Evolutionary conservation across 2,113 vertebrate species (phyloP).

Genomic region (Poeciliopsis turrubarensis): DNA sequence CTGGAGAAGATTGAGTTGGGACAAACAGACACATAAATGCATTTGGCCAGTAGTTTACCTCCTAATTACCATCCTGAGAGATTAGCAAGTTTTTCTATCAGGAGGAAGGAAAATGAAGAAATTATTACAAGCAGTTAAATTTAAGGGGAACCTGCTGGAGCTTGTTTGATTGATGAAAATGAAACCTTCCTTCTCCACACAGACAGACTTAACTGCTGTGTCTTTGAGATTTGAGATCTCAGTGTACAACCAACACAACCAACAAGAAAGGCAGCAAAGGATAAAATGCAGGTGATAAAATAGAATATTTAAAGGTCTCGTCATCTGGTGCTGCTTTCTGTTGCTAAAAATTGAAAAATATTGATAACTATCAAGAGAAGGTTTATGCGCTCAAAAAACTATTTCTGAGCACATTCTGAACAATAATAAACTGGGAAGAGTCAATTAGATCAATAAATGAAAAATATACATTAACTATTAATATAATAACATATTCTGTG

Average conservation of each 20-base stretch:
- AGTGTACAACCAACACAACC: background rate
- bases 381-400: too few relatives aligned
- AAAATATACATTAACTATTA: too few relatives aligned
- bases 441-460: too few relatives aligned
- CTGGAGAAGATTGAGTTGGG: background rate
- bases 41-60: too few relatives aligned
- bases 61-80: too few relatives aligned
- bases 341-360: background rate
- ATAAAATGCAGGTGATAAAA: background rate
- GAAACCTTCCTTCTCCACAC: too few relatives aligned
- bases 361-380: background rate
- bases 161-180: slow-evolving; percentile 37
- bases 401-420: too few relatives aligned
- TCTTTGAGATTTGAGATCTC: background rate
- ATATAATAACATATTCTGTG: too few relatives aligned
- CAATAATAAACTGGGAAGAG: too few relatives aligned
- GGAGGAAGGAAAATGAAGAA: slow-evolving; percentile 14
- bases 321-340: background rate
- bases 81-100: background rate
- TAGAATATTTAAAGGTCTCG: background rate
- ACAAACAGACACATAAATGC: too few relatives aligned
- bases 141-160: slow-evolving; percentile 33
- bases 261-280: background rate
- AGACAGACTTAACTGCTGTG: background rate
- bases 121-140: slow-evolving; percentile 37